Evolutionary conservation across 2,888 invertebrate species (phyloP), one percentile per base, ranked within the genome.

Genomic region (Noctua pronuba): DNA sequence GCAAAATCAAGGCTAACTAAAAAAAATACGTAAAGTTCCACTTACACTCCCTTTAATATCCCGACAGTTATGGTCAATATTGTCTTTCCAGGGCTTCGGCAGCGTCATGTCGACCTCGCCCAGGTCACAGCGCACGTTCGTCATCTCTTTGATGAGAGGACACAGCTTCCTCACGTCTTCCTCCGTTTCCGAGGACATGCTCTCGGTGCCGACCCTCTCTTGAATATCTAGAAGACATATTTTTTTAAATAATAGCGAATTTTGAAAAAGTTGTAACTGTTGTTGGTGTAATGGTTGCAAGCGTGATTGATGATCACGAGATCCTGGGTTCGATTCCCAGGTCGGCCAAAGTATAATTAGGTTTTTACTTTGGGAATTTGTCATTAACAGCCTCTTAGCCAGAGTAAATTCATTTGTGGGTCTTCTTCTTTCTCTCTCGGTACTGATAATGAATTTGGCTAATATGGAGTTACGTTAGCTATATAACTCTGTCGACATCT

Each of bases 71-170:
- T 97, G 97, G 66, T 97, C 96, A 28, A 97, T 97, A 35, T 96
- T 97, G 86, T 97, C 97, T 65, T 95, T 95, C 95, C 96, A 96
- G 24, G 90, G 93, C 77, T 94, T 95, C 0, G 96, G 96, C 49
- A 96, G 87, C 0, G 88, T 21, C n/a, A 89, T 89, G 65, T 92
- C 91, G 0, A 95, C 92, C 58, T 94, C 94, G 0, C 92, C 94
- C 0, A 94, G 84, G 81, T 94, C 94, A 67, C 95, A 95, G 0
- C 94, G 91, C 3, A 95, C 92, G 83, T 96, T 95, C 1, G 94
- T 95, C 90, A 96, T 85, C 74, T 93, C 92, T 46, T 86, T 93
- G 44, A 93, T 93, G 78, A 86, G 89, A 13, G 91, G 90, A 72
- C 94, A 94, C 41, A 95, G 89, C 79, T 92, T 95, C 82, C 89